Evolutionary conservation across 2,797 vertebrate genomes (phyloP), one percentile per base, ranked within the genome.

Genomic region (Borostomias antarcticus): DNA sequence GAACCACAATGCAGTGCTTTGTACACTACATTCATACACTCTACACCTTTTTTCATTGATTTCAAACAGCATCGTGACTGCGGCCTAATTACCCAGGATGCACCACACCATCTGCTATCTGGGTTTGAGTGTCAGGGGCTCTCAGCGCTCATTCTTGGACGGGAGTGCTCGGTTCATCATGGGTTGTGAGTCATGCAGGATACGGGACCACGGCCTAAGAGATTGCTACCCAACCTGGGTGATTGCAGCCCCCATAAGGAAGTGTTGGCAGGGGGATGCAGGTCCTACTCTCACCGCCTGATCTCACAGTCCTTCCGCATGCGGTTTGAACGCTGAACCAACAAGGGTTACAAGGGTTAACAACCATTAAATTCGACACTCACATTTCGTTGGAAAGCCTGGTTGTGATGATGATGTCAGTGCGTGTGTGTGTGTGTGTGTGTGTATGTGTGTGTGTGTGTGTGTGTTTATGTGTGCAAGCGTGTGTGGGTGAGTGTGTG

Each of bases 121-220:
- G 69, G 70, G 51, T 72, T 70, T 69, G 62, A 73, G 65, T 75
- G 59, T 71, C 23, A 13, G 54, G 64, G 29, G 11, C 10, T 21
- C 47, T 5, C 64, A 76, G 80, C 80, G 79, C 69, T 82, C 77
- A 79, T 66, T 73, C 70, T 68, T 82, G 81, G 79, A 83, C 58
- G 54, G 50, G 7, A 69, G 51, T 52, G 48, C 45, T 2, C n/a
- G 37, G 63, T 77, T 71, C 71, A 71, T 85, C 78, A 68, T 32
- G 63, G 11, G 63, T n/a, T 33, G 68, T 85, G 85, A 86, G 19
- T 82, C 82, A 87, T 77, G 68, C 62, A 54, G 77, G 73, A 85
- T 74, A n/a, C n/a, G n/a, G 62, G 74, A 72, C 80, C 58, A 73
- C 82, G 74, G 82, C 81, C 58, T 80, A 76, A 74, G 72, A 58